Conservation (phyloP, 2,888 invertebrate genomes). For the Fabriciana adippe region DNA sequence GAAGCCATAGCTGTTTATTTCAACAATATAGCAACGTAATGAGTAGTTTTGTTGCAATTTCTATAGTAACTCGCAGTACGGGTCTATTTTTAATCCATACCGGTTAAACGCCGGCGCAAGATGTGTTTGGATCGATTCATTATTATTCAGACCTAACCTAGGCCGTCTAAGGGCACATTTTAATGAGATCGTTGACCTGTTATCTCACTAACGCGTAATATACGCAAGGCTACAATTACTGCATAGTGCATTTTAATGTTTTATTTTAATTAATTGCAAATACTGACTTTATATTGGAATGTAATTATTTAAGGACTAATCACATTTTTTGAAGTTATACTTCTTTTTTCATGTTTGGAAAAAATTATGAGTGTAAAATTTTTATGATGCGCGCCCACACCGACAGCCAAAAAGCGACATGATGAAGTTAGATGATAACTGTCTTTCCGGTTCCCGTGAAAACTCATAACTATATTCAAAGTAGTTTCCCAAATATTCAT, state of each 20-base stretch:
- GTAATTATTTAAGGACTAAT: too few species aligned
- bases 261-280: too few species aligned
- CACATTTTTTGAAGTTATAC: too few species aligned
- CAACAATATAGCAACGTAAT: neutral
- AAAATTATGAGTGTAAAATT: too few species aligned
- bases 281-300: too few species aligned
- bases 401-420: too few species aligned
- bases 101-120: slow-evolving; percentile 17
- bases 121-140: slow-evolving; percentile 13
- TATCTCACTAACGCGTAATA: slow-evolving; percentile 27
- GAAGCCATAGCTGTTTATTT: neutral
- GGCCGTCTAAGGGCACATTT: slow-evolving; percentile 35
- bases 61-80: neutral
- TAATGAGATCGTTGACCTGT: slow-evolving; percentile 35
- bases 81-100: slow-evolving; percentile 31
- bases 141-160: slow-evolving; percentile 29
- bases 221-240: slow-evolving; percentile 5
- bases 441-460: too few species aligned
- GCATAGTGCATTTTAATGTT: neutral
- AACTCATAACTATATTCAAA: too few species aligned
- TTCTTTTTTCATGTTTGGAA: too few species aligned
- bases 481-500: too few species aligned
- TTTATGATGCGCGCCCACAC: too few species aligned
- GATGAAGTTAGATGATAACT: too few species aligned
- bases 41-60: slow-evolving; percentile 5